Percentiles rank a stretch among this genome's conserved stretches.
phyloP scores from a whole-genome alignment of 2,797 vertebrate species.

The Sebastes trivittatus region DNA sequence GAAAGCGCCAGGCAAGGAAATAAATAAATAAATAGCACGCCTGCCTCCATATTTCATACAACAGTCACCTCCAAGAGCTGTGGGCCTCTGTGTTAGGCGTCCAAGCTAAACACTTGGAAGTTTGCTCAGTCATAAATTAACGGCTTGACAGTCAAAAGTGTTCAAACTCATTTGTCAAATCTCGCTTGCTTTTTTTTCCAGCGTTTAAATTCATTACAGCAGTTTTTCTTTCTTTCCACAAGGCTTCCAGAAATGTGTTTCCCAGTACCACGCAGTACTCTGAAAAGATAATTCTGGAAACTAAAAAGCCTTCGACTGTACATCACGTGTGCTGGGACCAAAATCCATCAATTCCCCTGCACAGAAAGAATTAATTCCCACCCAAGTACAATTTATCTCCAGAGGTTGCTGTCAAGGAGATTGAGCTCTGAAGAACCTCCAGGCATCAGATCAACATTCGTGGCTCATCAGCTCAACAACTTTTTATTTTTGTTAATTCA shows the following conservation, averaged over 20 bases:
- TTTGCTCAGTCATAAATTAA: constrained; percentile 87
- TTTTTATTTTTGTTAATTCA: constrained; percentile 66
- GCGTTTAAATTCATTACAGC: constrained; percentile 80
- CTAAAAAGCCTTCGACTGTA: constrained; percentile 53
- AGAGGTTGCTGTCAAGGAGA: constrained; percentile 47
- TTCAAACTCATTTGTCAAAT: constrained; percentile 85
- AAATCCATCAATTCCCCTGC: constrained; percentile 47
- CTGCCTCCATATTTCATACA: constrained; percentile 81
- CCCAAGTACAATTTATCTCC: constrained; percentile 60
- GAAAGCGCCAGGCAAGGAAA: constrained; percentile 77
- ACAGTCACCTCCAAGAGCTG: constrained; percentile 79
- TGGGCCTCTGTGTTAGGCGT: constrained; percentile 79
- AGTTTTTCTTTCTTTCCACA: constrained; percentile 72
- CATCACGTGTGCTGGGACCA: constrained; percentile 30
- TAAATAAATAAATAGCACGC: constrained; percentile 80
- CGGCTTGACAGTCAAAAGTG: constrained; percentile 84
- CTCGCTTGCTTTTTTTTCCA: constrained; percentile 56
- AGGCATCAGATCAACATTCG: constrained; percentile 67
- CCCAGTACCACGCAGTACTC: constrained; percentile 44
- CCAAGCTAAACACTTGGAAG: constrained; percentile 85
- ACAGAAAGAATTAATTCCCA: constrained; percentile 64
- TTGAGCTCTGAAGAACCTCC: constrained; percentile 49
- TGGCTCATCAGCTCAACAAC: constrained; percentile 60
- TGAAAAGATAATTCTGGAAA: constrained; percentile 56
- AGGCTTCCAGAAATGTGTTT: constrained; percentile 61